Percentiles rank a stretch among this genome's conserved stretches.
These are phyloP conservation scores for Caenorhabditis sp. DNA, from an alignment of 2,888 invertebrate species.

Conservation along the genomic window DNA sequence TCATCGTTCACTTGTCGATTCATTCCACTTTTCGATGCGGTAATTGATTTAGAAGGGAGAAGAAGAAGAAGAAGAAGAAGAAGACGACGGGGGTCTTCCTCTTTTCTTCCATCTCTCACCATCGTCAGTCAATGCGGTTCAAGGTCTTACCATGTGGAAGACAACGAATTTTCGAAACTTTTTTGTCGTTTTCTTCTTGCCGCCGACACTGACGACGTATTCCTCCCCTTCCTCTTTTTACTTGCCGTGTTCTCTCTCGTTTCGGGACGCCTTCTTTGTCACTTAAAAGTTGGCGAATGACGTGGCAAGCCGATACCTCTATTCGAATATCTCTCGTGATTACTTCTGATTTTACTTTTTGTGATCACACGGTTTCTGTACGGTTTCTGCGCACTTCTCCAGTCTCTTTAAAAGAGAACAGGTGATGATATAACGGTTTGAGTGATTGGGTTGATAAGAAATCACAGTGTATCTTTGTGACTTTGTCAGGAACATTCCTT, in stretches of 20 bases:
- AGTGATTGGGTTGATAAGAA: too few species aligned
- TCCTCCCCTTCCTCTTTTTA: neutral
- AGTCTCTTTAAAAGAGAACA: too few species aligned
- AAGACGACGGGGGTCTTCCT: neutral
- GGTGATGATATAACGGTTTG: too few species aligned
- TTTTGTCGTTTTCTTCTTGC: neutral
- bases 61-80: too few species aligned
- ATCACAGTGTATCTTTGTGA: too few species aligned
- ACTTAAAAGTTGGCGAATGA: neutral
- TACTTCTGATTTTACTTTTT: too few species aligned
- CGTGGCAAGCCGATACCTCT: neutral
- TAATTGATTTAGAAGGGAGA: constrained; percentile 29
- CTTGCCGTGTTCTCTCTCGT: neutral
- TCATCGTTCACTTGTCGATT: too few species aligned
- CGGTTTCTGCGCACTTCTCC: too few species aligned
- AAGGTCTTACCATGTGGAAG: constrained; percentile 19
- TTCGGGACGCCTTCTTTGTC: too few species aligned
- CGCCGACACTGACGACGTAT: neutral
- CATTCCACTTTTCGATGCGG: constrained; percentile 17
- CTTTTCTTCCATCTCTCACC: constrained; percentile 1
- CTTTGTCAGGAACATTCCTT: too few species aligned
- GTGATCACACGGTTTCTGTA: too few species aligned
- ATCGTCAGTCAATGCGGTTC: constrained; percentile 41
- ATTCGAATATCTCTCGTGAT: neutral
- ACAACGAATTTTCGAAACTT: constrained; percentile 27